Percentiles rank a stretch among this genome's conserved stretches.
Conservation (phyloP, 2,113 vertebrate species). For the Phoxinus phoxinus region DNA sequence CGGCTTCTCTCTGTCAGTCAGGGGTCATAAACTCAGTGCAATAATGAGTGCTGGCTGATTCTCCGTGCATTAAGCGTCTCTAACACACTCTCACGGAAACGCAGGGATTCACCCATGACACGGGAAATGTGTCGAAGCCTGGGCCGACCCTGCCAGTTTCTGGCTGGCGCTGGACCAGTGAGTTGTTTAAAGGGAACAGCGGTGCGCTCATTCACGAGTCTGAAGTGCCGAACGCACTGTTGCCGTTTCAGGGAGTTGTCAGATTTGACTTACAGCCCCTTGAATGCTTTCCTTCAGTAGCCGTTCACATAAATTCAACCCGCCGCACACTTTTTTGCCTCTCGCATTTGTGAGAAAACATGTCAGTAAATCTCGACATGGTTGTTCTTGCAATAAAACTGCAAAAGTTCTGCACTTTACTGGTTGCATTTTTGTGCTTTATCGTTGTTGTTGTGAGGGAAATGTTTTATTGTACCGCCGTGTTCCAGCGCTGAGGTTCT, state of each 20-base stretch:
- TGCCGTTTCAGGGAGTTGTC: background rate
- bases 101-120: constrained; percentile 73
- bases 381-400: constrained; percentile 69
- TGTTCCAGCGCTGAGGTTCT: constrained; percentile 42
- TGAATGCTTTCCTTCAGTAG: constrained; percentile 67
- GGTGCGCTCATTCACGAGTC: constrained; percentile 27
- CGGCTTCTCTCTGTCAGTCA: constrained; percentile 35
- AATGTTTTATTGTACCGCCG: constrained; percentile 71
- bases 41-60: constrained; percentile 50
- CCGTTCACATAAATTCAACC: constrained; percentile 62
- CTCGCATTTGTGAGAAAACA: constrained; percentile 62
- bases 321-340: constrained; percentile 40
- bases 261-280: constrained; percentile 66
- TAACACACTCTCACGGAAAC: constrained; percentile 70
- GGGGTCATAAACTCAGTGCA: constrained; percentile 68
- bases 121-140: constrained; percentile 65
- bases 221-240: constrained; percentile 33
- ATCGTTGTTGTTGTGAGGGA: constrained; percentile 62
- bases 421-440: constrained; percentile 52
- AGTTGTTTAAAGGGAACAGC: constrained; percentile 42
- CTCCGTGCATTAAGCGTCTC: background rate
- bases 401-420: constrained; percentile 54
- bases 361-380: constrained; percentile 65
- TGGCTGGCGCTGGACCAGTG: constrained; percentile 26
- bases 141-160: constrained; percentile 70